Percentiles rank a stretch among this genome's conserved stretches.
Conservation (phyloP, 2,888 invertebrate species). For the Chirona hameri region DNA sequence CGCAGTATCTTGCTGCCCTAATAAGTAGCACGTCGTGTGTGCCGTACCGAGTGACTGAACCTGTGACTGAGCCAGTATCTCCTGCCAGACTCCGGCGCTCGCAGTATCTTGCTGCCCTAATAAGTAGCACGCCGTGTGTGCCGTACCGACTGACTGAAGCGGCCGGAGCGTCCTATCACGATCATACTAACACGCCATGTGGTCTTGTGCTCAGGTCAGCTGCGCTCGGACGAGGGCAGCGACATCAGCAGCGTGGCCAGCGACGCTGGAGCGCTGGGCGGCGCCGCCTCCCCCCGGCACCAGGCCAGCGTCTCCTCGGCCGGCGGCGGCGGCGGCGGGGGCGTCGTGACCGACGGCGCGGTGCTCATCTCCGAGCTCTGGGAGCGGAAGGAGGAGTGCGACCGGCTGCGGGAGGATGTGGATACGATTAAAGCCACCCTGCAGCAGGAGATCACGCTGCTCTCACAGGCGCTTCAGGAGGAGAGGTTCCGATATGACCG, state of each 20-base stretch:
- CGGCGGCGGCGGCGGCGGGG: conserved; percentile 3
- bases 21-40: too few relatives aligned
- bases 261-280: neutral
- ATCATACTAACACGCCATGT: too few relatives aligned
- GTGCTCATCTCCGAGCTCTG: conserved; percentile 37
- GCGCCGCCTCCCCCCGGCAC: conserved; percentile 12
- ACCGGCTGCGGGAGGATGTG: conserved; percentile 46
- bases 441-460: conserved; percentile 75
- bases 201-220: neutral
- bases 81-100: too few relatives aligned
- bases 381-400: conserved; percentile 44
- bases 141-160: too few relatives aligned
- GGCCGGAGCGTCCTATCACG: too few relatives aligned
- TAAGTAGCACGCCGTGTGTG: too few relatives aligned
- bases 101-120: too few relatives aligned
- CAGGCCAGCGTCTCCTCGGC: conserved; percentile 29
- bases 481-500: conserved; percentile 62
- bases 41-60: too few relatives aligned
- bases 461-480: conserved; percentile 79
- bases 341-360: neutral
- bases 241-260: conserved; percentile 28
- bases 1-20: too few relatives aligned
- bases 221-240: conserved; percentile 29
- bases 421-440: conserved; percentile 43
- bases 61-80: too few relatives aligned